A percentile compares a stretch with the other conserved stretches of the same genome.
Conservation (phyloP, 2,113 vertebrate genomes). For the Xyliphius kryptos region DNA sequence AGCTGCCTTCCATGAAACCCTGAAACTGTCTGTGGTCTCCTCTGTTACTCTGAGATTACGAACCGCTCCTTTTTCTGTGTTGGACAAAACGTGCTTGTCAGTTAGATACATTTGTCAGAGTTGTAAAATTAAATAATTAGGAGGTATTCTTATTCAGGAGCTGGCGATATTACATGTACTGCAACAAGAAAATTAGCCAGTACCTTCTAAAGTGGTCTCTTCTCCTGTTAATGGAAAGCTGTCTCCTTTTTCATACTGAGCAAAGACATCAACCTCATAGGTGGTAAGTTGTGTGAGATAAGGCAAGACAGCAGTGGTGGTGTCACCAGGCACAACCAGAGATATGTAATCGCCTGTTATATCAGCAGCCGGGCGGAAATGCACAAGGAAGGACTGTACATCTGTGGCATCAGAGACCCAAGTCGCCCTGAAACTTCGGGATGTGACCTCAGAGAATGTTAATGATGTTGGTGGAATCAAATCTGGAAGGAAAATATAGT, state of each 20-base stretch:
- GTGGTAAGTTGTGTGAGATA: constrained; percentile 80
- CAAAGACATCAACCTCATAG: constrained; percentile 83
- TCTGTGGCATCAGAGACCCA: constrained; percentile 73
- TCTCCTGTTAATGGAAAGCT: constrained; percentile 80
- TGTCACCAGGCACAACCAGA: constrained; percentile 72
- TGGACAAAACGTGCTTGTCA: too few relatives aligned
- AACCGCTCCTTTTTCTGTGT: constrained; percentile 80
- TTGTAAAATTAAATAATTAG: too few relatives aligned
- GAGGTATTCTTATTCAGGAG: too few relatives aligned
- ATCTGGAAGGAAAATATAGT: constrained; percentile 57
- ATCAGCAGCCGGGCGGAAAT: constrained; percentile 75
- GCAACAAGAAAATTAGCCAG: not conserved
- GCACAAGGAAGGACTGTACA: constrained; percentile 79
- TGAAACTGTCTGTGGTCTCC: constrained; percentile 87
- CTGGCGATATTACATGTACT: too few relatives aligned
- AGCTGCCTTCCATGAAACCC: constrained; percentile 85
- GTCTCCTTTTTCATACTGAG: constrained; percentile 88
- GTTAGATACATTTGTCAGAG: too few relatives aligned
- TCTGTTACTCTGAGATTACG: constrained; percentile 83
- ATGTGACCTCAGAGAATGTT: constrained; percentile 83
- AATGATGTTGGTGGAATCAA: constrained; percentile 77
- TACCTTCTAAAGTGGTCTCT: constrained; percentile 91
- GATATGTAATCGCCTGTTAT: constrained; percentile 73
- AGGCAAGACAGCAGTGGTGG: constrained; percentile 69
- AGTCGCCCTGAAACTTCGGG: constrained; percentile 81